Evolutionary conservation across 1,140 invertebrate species (phyloP).

Genomic region (Drosophila yakuba): DNA sequence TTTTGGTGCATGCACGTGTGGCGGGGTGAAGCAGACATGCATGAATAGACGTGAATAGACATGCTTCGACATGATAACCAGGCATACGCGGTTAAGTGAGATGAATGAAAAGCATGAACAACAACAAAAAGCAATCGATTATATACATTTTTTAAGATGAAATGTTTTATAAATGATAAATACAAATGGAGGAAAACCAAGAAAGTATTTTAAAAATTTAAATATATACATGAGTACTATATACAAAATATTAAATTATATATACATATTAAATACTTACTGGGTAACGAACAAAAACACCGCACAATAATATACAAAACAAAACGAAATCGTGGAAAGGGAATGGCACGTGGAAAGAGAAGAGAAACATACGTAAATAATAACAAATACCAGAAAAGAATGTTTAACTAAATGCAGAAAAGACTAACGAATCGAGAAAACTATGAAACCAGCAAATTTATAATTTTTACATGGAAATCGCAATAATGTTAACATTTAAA

Average conservation of each 20-base stretch:
- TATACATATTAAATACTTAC: conserved; percentile 79
- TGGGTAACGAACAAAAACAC: conserved; percentile 80
- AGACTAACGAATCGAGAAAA: conserved; percentile 59
- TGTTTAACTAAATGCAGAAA: conserved; percentile 64
- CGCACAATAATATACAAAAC: conserved; percentile 82
- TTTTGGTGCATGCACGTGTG: conserved; percentile 48
- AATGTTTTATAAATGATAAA: conserved; percentile 74
- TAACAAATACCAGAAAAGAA: conserved; percentile 38
- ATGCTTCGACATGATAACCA: conserved; percentile 15
- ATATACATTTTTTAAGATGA: conserved; percentile 79
- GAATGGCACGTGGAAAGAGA: conserved; percentile 15
- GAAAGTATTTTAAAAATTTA: conserved; percentile 83
- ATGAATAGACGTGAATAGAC: background rate
- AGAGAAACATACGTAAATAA: conserved; percentile 63
- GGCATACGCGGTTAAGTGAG: conserved; percentile 21
- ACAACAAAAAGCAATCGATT: conserved; percentile 80
- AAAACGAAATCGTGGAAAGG: conserved; percentile 26
- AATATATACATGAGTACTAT: conserved; percentile 82
- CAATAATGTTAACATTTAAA: conserved; percentile 81
- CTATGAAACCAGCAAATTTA: conserved; percentile 61
- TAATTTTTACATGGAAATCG: conserved; percentile 78
- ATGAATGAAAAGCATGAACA: conserved; percentile 51
- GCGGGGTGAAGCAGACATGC: conserved; percentile 8
- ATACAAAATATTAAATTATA: conserved; percentile 65
- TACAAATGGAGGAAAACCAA: conserved; percentile 55